These are phyloP conservation scores for Rattus rattus DNA, from an alignment of 2,113 vertebrate genomes.

Conservation along the genomic window DNA sequence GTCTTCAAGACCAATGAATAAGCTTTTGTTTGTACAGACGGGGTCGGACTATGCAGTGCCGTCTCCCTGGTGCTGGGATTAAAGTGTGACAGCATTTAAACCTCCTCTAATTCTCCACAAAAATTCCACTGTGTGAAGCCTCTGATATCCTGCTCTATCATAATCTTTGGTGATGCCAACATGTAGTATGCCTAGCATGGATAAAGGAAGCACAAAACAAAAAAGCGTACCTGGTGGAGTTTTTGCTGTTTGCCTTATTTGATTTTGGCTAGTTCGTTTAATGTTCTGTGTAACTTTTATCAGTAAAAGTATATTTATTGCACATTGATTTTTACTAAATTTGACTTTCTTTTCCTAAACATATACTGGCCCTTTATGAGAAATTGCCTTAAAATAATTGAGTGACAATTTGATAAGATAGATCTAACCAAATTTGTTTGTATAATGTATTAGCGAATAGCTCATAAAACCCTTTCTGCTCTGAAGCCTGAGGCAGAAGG, in stretches of 20 bases:
- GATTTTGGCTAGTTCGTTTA: conserved; percentile 8
- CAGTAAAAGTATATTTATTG: not conserved
- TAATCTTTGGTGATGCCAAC: not conserved
- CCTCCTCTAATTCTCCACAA: not conserved
- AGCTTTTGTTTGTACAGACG: not conserved
- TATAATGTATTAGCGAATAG: not conserved
- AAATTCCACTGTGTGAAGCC: not conserved
- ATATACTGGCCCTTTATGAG: not conserved
- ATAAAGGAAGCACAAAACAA: not conserved
- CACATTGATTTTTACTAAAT: conserved; percentile 3
- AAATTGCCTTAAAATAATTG: not conserved
- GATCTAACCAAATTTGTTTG: conserved; percentile 11
- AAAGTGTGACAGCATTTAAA: not conserved
- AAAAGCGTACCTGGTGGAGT: not conserved
- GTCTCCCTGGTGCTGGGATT: not conserved
- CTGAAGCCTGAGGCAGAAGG: not conserved
- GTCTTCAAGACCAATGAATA: not conserved
- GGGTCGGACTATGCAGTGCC: not conserved
- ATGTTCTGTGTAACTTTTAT: not conserved
- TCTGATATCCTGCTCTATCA: not conserved
- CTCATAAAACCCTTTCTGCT: not conserved
- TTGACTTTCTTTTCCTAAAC: conserved; percentile 45
- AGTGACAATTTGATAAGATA: conserved; percentile 19
- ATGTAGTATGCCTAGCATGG: not conserved
- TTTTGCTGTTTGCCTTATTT: not conserved